Percentiles rank a stretch among this genome's conserved stretches.
Conservation (phyloP, 2,888 invertebrate species). For the Epinotia brunnichana region DNA sequence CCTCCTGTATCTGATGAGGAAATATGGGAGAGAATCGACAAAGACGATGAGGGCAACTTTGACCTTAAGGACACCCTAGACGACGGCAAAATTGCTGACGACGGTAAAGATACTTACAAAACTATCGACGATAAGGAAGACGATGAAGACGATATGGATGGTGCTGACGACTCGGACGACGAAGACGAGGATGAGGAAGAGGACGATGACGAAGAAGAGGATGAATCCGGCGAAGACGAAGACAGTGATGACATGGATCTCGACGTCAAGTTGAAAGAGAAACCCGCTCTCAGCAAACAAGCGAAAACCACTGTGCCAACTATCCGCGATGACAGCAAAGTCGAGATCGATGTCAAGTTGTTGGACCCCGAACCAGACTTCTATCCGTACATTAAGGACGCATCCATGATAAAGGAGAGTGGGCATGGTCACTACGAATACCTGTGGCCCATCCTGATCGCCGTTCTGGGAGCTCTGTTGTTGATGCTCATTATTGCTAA, state of each 20-base stretch:
- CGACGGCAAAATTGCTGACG: constrained; percentile 70
- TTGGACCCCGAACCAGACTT: constrained; percentile 62
- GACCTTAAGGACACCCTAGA: constrained; percentile 75
- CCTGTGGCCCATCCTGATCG: constrained; percentile 84
- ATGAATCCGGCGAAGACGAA: constrained; percentile 64
- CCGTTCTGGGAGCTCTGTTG: constrained; percentile 83
- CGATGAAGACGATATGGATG: constrained; percentile 61
- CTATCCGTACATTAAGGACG: constrained; percentile 51
- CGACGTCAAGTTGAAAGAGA: constrained; percentile 72
- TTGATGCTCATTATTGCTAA: constrained; percentile 82
- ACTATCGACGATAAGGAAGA: constrained; percentile 51
- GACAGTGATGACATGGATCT: constrained; percentile 71
- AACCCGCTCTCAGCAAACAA: constrained; percentile 51
- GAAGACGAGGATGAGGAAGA: constrained; percentile 67
- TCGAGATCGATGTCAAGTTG: constrained; percentile 69
- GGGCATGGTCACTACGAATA: constrained; percentile 79
- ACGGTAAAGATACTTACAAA: constrained; percentile 55
- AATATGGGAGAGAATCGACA: constrained; percentile 78
- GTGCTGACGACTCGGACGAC: constrained; percentile 62
- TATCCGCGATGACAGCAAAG: constrained; percentile 51
- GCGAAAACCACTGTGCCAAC: constrained; percentile 45
- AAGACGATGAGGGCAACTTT: constrained; percentile 70
- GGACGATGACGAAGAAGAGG: constrained; percentile 69
- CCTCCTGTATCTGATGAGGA: constrained; percentile 74
- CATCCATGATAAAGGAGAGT: constrained; percentile 64